Evolutionary conservation across 2,797 vertebrate species (phyloP).

Genomic region (Salmo trutta): DNA sequence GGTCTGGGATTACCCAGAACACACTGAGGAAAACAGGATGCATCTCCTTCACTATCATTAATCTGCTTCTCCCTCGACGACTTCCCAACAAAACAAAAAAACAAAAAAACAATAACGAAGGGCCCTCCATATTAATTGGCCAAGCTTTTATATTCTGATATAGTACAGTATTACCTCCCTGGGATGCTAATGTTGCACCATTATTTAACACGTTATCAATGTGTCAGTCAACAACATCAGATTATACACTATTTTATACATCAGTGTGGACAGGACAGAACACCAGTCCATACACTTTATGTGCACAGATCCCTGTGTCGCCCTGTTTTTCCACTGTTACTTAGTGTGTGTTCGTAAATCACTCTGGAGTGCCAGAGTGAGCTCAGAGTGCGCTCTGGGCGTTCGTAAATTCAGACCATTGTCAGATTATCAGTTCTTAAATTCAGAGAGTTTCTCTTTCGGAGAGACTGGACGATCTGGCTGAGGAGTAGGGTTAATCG

Average conservation of each 20-base stretch:
- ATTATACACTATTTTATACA: constrained; percentile 19
- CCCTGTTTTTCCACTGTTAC: constrained; percentile 41
- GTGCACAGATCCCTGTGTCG: constrained; percentile 1
- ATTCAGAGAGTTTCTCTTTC: constrained; percentile 21
- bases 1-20: constrained; percentile 16
- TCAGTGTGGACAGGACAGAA: not conserved
- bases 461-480: no score
- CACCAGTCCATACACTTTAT: not conserved
- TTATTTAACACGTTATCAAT: no score
- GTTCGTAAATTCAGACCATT: no score
- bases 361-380: no score
- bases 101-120: constrained; percentile 10
- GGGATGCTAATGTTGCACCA: not conserved
- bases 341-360: constrained; percentile 17
- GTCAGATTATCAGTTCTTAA: no score
- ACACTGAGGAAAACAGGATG: constrained; percentile 54
- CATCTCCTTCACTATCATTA: constrained; percentile 17
- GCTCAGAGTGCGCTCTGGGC: no score
- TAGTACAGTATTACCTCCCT: constrained; percentile 11
- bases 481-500: no score
- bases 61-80: constrained; percentile 34
- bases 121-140: constrained; percentile 20
- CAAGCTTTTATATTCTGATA: not conserved
- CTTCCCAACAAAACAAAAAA: constrained; percentile 21
- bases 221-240: no score